Conservation (phyloP, 2,888 invertebrate genomes). For the Epinotia demarniana region DNA sequence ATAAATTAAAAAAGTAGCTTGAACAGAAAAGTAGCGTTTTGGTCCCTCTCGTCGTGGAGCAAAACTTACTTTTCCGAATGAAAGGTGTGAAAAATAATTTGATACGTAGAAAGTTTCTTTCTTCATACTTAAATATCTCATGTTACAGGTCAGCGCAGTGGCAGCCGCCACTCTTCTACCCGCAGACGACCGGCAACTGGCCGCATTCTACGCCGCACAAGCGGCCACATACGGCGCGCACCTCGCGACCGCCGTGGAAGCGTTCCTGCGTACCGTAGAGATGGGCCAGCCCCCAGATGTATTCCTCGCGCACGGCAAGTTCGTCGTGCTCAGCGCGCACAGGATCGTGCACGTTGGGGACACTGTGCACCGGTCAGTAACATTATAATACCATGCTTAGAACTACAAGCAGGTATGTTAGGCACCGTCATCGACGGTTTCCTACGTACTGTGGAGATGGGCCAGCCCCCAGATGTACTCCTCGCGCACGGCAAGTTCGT, state of each 20-base stretch:
- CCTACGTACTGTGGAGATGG: too few species aligned
- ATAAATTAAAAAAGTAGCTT: too few species aligned
- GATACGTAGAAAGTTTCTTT: too few species aligned
- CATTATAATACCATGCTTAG: background rate
- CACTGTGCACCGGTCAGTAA: constrained; percentile 88
- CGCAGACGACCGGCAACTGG: constrained; percentile 92
- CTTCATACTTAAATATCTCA: background rate
- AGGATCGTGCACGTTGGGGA: constrained; percentile 97
- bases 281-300: constrained; percentile 97
- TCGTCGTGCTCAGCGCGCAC: constrained; percentile 97
- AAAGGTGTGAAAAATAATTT: too few species aligned
- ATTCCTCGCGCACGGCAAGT: constrained; percentile 97
- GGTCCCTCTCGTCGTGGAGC: too few species aligned
- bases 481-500: constrained; percentile 97
- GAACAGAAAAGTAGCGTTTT: too few species aligned
- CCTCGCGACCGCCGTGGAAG: constrained; percentile 95
- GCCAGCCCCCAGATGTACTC: constrained; percentile 95
- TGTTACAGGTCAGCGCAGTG: constrained; percentile 76
- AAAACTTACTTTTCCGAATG: too few species aligned
- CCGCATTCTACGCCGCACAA: constrained; percentile 95
- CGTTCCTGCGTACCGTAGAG: constrained; percentile 95
- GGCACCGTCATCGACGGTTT: too few species aligned
- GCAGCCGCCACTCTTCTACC: constrained; percentile 85
- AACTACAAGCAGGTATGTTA: too few species aligned
- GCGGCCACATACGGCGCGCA: constrained; percentile 93